Base-by-base conservation (phyloP, 1,140 invertebrate species). In the Lerema accius region DNA sequence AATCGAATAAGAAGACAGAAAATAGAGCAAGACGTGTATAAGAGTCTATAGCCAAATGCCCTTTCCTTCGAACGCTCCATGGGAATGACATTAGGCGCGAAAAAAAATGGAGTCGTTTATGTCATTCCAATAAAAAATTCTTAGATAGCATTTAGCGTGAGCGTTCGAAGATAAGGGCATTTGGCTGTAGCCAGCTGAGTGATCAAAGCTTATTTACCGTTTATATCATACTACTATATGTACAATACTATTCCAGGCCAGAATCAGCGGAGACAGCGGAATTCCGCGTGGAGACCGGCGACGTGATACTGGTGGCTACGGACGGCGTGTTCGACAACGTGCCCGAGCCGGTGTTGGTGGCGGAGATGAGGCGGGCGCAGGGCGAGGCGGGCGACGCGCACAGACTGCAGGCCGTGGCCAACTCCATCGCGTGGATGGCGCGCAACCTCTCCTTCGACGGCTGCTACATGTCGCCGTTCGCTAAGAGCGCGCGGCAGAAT, bases 281-380 rank as follows among this genome's bases (percentile, higher is more conserved):
- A 82, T 97, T 99, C 82, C 94, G 94, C 4, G 97, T 99, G 1
- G 94, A 98, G 85, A 96, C 98, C 80, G 98, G 98, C 39, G 98
- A 99, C 91, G 95, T 99, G 28, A 97, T 99, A 74, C 92, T 99
- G 19, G 93, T 99, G 32, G 98, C 98, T 28, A 99, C 98, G 1
- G 98, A 99, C 92, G 98, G 98, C 42, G 96, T 99, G 14, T 99
- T 99, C 91, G 98, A 99, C 91, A 99, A 99, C 92, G 94, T 99
- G 72, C 97, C 97, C 62, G 97, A 98, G 74, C 94, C 95, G 63
- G 93, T 98, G 77, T 94, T 99, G 74, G 89, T 98, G 53, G 94
- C 95, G 10, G 95, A 97, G 91, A 93, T 98, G 84, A 87, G 92
- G 28, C 94, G 95, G 40, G 89, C 89, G 17, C 79, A 84, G 49